Conservation (phyloP, 2,888 invertebrate genomes). For the Liposcelis brunnea region DNA sequence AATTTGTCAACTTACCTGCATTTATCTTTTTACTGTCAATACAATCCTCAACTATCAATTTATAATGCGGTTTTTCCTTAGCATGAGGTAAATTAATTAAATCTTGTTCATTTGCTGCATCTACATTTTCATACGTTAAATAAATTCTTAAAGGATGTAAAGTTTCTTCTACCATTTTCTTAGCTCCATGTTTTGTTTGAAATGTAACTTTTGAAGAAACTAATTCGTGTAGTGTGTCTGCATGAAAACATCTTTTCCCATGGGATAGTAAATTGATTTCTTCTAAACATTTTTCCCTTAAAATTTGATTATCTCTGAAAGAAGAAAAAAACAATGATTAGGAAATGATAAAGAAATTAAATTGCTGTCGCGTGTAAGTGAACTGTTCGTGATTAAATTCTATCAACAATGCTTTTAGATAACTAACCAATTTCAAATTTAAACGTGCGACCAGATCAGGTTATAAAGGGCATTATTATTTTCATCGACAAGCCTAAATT, state of each 20-base stretch:
- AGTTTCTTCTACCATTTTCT: constrained; percentile 29
- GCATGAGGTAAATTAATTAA: not conserved
- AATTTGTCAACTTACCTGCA: constrained; percentile 22
- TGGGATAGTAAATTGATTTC: constrained; percentile 36
- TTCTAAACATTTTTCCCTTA: constrained; percentile 31
- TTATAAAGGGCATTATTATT: too few species aligned
- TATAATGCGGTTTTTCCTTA: constrained; percentile 31
- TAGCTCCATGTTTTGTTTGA: constrained; percentile 26
- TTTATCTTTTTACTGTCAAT: constrained; percentile 16
- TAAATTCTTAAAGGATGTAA: constrained; percentile 45
- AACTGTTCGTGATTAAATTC: too few species aligned
- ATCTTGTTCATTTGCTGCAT: constrained; percentile 20
- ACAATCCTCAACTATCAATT: constrained; percentile 16
- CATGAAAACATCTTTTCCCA: constrained; percentile 44
- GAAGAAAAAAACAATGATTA: constrained; percentile 11
- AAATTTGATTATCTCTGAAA: constrained; percentile 37
- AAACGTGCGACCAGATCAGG: too few species aligned
- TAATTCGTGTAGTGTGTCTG: constrained; percentile 50
- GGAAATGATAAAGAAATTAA: not conserved
- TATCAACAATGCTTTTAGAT: too few species aligned
- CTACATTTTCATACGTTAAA: constrained; percentile 54
- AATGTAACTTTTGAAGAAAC: constrained; percentile 44
- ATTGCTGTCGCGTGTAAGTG: constrained; percentile 7
- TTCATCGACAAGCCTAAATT: too few species aligned
- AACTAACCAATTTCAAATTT: too few species aligned